Percentiles rank a stretch among this genome's conserved stretches.
phyloP scores from a whole-genome alignment of 2,888 invertebrate genomes.

The Morpho deidamia region DNA sequence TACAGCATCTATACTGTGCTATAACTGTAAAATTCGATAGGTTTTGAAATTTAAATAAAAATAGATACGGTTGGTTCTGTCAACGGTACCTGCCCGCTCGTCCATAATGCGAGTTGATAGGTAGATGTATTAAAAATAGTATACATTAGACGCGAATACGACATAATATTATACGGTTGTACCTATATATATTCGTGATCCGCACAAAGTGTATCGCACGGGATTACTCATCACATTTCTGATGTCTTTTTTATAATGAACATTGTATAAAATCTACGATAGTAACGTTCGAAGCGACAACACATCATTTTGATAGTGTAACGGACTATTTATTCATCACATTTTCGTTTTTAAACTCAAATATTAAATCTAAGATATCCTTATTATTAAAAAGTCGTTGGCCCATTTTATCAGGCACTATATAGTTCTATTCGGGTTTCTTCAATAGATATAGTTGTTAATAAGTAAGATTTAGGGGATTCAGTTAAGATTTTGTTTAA shows the following conservation, averaged over 20 bases:
- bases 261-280: slow-evolving; percentile 19
- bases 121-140: slow-evolving; percentile 79
- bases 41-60: background rate
- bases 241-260: slow-evolving; percentile 23
- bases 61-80: slow-evolving; percentile 35
- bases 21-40: no score
- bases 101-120: slow-evolving; percentile 78
- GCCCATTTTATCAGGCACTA: no score
- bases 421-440: no score
- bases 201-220: slow-evolving; percentile 39
- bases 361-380: no score
- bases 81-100: slow-evolving; percentile 58
- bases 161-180: slow-evolving; percentile 50
- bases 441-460: no score
- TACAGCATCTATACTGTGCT: no score
- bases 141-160: slow-evolving; percentile 73
- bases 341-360: no score
- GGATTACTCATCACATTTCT: slow-evolving; percentile 44
- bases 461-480: no score
- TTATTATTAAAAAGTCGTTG: no score
- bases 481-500: no score
- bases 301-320: background rate
- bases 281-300: slow-evolving; percentile 21
- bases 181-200: slow-evolving; percentile 23
- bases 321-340: background rate